Evolutionary conservation across 1,140 invertebrate genomes (phyloP), one percentile per base, ranked within the genome.

Genomic region (Liolophura sinensis): DNA sequence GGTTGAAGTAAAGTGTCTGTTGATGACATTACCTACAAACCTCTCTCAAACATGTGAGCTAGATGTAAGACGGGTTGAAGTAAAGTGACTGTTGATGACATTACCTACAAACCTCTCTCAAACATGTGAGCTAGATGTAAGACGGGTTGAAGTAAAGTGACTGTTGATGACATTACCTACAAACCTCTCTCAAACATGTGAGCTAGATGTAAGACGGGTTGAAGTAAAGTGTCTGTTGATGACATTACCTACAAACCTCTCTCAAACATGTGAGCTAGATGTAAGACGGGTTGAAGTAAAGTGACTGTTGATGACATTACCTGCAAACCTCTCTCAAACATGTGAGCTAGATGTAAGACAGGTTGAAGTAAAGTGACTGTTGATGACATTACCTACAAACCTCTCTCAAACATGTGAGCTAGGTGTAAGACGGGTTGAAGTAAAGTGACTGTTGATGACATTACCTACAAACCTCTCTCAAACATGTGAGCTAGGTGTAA

Each of bases 311-410:
- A 20, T 54, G 18, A n/a, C 24, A n/a, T 54, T 54, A 20, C n/a
- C 51, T 54, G 18, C 7, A 12, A n/a, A 54, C 18, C 18, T 54
- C 24, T 69, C 67, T 87, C 86, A 71, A 98, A 89, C 94, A 98
- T 97, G 81, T 99, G 97, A 52, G 97, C 96, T 72, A 99, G 84
- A 1, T 97, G 97, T 65, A 99, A 88, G 95, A 98, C 46, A 98
- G 55, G 63, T 91, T 54, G 18, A 20, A 20, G 18, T n/a, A 54
- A 20, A 20, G n/a, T 5, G 24, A n/a, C 18, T 4, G 51, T 54
- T 54, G 3, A 20, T 54, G 18, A n/a, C 24, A n/a, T 54, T 5
- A 20, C 7, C 51, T 54, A 7, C 7, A 12, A n/a, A 54, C 18
- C 18, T 54, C 24, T 40, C 31, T 40, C 31, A 40, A 40, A 40